Conservation (phyloP, 2,888 invertebrate species). For the Uloborus plumipes region DNA sequence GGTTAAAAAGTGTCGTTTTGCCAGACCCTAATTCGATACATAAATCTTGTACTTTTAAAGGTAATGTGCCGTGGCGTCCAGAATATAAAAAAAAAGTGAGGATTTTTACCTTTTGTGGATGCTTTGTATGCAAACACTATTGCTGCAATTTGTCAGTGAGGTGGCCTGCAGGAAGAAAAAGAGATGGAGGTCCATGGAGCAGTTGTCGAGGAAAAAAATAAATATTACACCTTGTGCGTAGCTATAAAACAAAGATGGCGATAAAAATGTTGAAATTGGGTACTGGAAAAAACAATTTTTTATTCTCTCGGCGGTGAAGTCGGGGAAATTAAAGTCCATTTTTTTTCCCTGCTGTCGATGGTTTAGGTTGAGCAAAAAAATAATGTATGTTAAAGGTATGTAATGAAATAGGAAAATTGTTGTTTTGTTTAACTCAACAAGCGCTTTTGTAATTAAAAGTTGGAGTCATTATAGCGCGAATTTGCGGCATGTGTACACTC, state of each 20-base stretch:
- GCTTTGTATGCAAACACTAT: constrained; percentile 56
- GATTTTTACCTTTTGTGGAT: constrained; percentile 33
- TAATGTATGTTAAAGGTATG: too few species aligned
- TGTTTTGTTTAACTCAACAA: too few species aligned
- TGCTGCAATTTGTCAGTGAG: constrained; percentile 55
- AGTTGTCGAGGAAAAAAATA: constrained; percentile 9
- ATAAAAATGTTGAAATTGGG: constrained; percentile 7
- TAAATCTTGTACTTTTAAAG: constrained; percentile 59
- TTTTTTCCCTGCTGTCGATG: too few species aligned
- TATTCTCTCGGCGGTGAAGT: too few species aligned
- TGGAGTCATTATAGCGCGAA: too few species aligned
- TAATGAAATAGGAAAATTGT: too few species aligned
- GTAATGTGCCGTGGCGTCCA: constrained; percentile 17
- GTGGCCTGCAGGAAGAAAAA: constrained; percentile 25
- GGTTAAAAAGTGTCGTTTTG: constrained; percentile 59
- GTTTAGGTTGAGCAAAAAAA: too few species aligned
- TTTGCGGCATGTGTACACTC: too few species aligned
- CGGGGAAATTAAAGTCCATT: too few species aligned
- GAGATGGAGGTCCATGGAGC: background rate
- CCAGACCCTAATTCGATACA: constrained; percentile 49
- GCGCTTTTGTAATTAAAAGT: too few species aligned
- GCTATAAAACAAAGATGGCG: constrained; percentile 49
- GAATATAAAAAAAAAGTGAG: background rate
- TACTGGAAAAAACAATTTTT: too few species aligned
- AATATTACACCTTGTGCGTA: constrained; percentile 12